Conservation (phyloP, 2,888 invertebrate genomes). For the Phengaris alcon region DNA sequence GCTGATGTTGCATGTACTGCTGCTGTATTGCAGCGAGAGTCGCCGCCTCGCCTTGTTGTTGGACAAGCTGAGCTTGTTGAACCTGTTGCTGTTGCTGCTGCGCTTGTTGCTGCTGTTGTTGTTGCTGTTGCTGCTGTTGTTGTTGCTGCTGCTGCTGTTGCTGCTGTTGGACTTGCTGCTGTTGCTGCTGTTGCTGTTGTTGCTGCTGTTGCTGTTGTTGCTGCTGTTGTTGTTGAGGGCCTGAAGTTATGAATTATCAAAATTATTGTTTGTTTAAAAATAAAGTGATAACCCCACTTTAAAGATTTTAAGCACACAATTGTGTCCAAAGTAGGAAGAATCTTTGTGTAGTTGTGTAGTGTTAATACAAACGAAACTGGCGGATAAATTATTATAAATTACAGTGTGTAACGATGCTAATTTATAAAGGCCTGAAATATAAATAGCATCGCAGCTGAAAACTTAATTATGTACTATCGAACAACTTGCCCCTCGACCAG, state of each 20-base stretch:
- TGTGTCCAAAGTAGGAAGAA: no score
- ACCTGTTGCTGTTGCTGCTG: slow-evolving; percentile 64
- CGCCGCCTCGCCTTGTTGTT: slow-evolving; percentile 64
- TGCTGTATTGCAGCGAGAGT: slow-evolving; percentile 73
- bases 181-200: slow-evolving; percentile 42
- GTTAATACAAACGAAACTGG: no score
- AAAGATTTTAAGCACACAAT: no score
- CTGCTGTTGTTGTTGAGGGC: slow-evolving; percentile 46
- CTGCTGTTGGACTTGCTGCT: slow-evolving; percentile 44
- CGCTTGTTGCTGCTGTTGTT: slow-evolving; percentile 49
- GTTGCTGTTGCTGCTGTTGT: slow-evolving; percentile 49
- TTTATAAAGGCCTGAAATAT: no score
- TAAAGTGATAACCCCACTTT: neutral
- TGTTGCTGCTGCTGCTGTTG: slow-evolving; percentile 49
- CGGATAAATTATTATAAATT: no score
- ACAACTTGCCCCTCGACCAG: no score
- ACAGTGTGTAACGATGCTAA: no score
- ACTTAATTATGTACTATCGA: no score
- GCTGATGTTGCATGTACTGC: slow-evolving; percentile 72
- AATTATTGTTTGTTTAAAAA: neutral
- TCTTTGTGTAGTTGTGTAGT: no score
- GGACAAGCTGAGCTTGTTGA: slow-evolving; percentile 59
- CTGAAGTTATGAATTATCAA: slow-evolving; percentile 37
- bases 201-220: slow-evolving; percentile 40
- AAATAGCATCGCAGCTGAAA: no score